Conservation (phyloP, 2,113 vertebrate species). For the Elanoides forficatus region DNA sequence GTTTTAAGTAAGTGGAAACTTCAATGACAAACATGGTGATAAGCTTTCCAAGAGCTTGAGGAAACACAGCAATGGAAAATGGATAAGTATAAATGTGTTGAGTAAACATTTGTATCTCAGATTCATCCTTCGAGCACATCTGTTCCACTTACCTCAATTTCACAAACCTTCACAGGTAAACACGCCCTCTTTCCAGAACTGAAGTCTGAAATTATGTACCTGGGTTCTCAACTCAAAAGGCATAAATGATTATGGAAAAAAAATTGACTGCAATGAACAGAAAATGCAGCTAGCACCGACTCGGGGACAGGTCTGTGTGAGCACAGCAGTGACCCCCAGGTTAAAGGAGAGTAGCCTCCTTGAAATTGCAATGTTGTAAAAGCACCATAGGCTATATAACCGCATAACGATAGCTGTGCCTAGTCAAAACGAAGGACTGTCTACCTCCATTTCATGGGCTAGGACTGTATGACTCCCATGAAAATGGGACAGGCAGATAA, state of each 20-base stretch:
- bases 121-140: neutral
- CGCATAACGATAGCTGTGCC: neutral
- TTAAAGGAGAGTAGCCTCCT: neutral
- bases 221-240: neutral
- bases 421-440: neutral
- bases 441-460: neutral
- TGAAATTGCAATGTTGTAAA: neutral
- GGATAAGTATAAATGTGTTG: neutral
- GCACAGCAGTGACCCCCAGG: neutral
- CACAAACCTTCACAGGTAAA: neutral
- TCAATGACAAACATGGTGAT: neutral
- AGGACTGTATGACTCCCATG: too few relatives aligned
- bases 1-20: neutral
- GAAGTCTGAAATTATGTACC: neutral
- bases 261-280: neutral
- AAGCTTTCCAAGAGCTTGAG: neutral
- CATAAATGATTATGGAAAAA: neutral
- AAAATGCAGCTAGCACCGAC: neutral
- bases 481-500: neutral
- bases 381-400: neutral
- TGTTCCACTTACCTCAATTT: neutral
- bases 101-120: neutral
- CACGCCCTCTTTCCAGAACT: neutral
- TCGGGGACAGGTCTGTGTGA: neutral
- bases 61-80: neutral